Percentiles rank a stretch among this genome's conserved stretches.
Conservation (phyloP, 2,888 invertebrate species). For the Parasteatoda lunata region DNA sequence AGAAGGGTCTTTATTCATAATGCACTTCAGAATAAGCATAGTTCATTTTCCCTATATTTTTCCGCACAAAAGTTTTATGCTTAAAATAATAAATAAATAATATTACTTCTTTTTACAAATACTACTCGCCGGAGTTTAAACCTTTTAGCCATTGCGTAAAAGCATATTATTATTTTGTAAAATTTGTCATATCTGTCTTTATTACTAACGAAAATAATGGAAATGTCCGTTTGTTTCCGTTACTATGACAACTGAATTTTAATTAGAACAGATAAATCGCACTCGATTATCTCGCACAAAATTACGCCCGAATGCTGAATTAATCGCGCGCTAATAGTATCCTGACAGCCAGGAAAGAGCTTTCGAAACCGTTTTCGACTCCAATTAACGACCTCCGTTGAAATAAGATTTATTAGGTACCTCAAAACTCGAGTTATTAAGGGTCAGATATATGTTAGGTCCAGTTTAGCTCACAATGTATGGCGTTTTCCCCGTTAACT, state of each 20-base stretch:
- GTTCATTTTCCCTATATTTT: too few species aligned
- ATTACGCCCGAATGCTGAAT: not conserved
- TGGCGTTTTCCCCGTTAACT: too few species aligned
- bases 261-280: conserved; percentile 44
- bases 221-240: conserved; percentile 7
- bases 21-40: too few species aligned
- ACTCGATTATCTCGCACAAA: conserved; percentile 6
- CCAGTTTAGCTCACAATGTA: too few species aligned
- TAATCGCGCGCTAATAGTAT: conserved; percentile 9
- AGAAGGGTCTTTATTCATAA: too few species aligned
- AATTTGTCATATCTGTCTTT: too few species aligned
- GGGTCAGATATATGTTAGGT: not conserved
- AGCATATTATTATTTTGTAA: too few species aligned
- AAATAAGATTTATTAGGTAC: not conserved
- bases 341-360: not conserved
- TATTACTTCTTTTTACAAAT: too few species aligned
- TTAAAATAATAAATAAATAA: too few species aligned
- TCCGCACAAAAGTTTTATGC: too few species aligned
- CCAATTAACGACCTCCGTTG: not conserved
- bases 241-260: conserved; percentile 27
- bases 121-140: too few species aligned
- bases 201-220: not conserved
- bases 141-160: too few species aligned
- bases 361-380: not conserved
- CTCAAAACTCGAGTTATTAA: not conserved